These are phyloP conservation scores for Mya arenaria DNA, from an alignment of 1,140 invertebrate genomes.

Conservation along the genomic window DNA sequence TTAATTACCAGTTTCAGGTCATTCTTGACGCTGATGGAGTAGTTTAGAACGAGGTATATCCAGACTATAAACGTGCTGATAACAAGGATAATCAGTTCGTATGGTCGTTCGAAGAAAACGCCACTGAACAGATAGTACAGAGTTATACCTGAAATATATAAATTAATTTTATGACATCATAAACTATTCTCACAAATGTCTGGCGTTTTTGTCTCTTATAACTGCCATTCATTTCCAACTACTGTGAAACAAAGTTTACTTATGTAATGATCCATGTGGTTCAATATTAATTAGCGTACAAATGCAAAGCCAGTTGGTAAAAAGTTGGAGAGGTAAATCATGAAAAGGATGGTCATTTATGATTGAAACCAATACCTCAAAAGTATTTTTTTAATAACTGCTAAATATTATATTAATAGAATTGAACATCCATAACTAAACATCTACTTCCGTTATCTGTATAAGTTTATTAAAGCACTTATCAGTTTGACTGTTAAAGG, in stretches of 20 bases:
- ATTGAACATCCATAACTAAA: background rate
- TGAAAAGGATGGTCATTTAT: no score
- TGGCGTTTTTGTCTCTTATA: background rate
- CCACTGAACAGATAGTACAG: slow-evolving; percentile 71
- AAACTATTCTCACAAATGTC: background rate
- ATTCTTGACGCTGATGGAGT: slow-evolving; percentile 59
- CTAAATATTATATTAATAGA: background rate
- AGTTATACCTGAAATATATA: slow-evolving; percentile 67
- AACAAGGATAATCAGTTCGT: slow-evolving; percentile 70
- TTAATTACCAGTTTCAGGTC: slow-evolving; percentile 69
- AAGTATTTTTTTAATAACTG: background rate
- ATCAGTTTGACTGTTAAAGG: background rate
- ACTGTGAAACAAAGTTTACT: background rate
- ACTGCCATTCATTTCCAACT: background rate
- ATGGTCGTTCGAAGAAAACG: slow-evolving; percentile 70
- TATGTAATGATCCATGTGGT: no score
- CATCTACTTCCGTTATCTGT: background rate
- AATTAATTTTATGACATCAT: background rate
- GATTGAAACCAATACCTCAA: background rate
- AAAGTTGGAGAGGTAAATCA: no score
- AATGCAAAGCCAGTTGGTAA: background rate
- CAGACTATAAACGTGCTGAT: slow-evolving; percentile 67
- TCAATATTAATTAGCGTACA: background rate
- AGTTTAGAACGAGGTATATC: slow-evolving; percentile 74
- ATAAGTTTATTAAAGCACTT: background rate